Percentiles rank a stretch among this genome's conserved stretches.
Evolutionary conservation across 2,113 vertebrate genomes (phyloP).

Genomic region (Illadopsis cleaveri): DNA sequence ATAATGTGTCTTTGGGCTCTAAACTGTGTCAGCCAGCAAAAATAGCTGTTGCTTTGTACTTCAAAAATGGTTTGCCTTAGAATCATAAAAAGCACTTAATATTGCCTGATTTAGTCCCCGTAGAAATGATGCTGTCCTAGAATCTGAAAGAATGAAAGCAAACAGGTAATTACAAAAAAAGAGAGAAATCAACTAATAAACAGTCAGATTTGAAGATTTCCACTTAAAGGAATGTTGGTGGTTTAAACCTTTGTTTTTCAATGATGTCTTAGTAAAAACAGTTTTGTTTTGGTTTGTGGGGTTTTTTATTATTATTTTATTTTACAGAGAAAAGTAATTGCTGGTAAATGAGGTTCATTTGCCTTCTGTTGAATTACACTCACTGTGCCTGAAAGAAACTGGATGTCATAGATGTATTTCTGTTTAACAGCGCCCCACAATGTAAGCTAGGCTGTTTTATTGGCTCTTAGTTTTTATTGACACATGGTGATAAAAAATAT

Average conservation of each 20-base stretch:
- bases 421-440: constrained; percentile 4
- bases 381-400: background rate
- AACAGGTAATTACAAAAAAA: background rate
- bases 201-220: background rate
- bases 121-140: background rate
- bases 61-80: background rate
- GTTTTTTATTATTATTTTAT: background rate
- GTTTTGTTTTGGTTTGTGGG: background rate
- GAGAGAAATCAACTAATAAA: background rate
- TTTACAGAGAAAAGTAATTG: background rate
- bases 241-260: background rate
- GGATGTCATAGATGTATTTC: background rate
- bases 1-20: background rate
- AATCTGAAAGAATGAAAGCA: background rate
- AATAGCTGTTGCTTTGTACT: background rate
- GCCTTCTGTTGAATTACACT: background rate
- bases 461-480: constrained; percentile 45
- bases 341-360: background rate
- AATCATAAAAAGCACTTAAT: background rate
- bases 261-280: background rate
- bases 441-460: constrained; percentile 38
- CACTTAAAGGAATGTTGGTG: background rate
- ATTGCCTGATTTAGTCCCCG: background rate
- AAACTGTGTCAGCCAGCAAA: background rate
- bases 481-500: constrained; percentile 12